These are phyloP conservation scores for Columba livia DNA, from an alignment of 2,113 vertebrate genomes.

Conservation along the genomic window DNA sequence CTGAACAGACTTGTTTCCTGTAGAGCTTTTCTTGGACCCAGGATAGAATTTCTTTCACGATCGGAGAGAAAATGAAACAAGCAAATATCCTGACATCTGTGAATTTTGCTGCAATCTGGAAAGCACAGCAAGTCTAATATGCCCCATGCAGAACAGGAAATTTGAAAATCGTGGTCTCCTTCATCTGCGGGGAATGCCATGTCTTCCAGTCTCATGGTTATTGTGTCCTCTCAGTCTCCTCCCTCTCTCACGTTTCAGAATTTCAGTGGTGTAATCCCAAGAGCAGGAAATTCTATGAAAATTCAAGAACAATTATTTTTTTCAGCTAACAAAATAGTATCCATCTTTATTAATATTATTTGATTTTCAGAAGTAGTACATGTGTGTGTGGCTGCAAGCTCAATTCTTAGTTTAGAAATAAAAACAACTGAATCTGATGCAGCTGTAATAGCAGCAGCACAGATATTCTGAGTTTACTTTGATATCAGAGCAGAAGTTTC, in stretches of 20 bases:
- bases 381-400: background rate
- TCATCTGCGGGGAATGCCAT: background rate
- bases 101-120: background rate
- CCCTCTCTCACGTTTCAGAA: background rate
- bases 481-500: background rate
- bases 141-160: background rate
- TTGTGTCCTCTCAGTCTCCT: background rate
- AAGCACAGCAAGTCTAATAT: background rate
- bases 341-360: background rate
- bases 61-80: background rate
- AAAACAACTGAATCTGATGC: background rate
- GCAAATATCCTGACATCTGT: background rate
- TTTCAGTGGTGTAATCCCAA: background rate
- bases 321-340: background rate
- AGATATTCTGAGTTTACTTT: background rate
- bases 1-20: background rate
- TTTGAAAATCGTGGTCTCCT: background rate
- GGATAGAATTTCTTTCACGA: background rate
- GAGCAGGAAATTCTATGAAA: background rate
- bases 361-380: background rate
- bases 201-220: background rate
- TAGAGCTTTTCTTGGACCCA: background rate
- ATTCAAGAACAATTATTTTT: background rate
- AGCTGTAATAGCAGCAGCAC: background rate
- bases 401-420: background rate